These are phyloP conservation scores for Colletes latitarsis DNA, from an alignment of 1,140 invertebrate species.

Conservation along the genomic window DNA sequence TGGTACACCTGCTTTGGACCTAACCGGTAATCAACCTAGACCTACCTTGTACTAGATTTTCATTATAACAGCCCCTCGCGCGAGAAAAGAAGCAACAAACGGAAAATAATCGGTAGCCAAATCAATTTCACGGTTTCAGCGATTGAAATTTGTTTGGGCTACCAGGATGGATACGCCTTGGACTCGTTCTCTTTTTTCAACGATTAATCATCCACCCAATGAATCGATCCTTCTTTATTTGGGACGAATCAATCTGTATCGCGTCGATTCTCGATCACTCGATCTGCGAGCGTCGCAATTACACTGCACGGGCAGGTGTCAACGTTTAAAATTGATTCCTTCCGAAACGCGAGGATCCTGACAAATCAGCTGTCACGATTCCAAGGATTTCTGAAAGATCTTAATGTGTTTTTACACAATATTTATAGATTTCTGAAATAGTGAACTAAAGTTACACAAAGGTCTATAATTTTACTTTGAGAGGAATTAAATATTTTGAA, in stretches of 20 bases:
- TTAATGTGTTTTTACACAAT: no score
- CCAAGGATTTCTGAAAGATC: no score
- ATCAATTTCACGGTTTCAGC: no score
- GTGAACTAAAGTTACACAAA: no score
- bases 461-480: no score
- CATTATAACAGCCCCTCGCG: not conserved
- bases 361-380: not conserved
- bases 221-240: not conserved
- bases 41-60: not conserved
- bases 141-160: no score
- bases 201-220: slow-evolving; percentile 5
- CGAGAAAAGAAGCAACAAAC: not conserved
- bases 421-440: no score
- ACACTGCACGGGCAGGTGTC: slow-evolving; percentile 14
- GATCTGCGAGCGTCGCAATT: not conserved
- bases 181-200: not conserved
- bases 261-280: not conserved
- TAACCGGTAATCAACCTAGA: no score
- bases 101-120: not conserved
- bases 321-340: slow-evolving; percentile 11
- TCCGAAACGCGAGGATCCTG: not conserved
- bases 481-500: no score
- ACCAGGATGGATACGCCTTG: not conserved
- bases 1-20: not conserved
- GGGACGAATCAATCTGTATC: not conserved